Evolutionary conservation across 2,888 invertebrate genomes (phyloP).

Genomic region (Leptopilina drosophilae): DNA sequence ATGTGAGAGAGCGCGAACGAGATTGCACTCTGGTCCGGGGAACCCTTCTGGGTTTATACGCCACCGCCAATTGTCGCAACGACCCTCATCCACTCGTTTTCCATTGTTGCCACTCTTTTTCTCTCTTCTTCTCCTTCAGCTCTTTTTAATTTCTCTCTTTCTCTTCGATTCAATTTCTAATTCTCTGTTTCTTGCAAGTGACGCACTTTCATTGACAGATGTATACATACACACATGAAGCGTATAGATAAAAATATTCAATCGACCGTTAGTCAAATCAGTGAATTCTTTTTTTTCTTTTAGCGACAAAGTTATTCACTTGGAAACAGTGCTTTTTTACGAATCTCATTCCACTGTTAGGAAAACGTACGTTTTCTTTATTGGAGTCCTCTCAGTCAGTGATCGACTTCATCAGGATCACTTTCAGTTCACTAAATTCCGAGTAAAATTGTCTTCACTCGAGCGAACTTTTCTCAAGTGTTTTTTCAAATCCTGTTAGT

Average conservation of each 20-base stretch:
- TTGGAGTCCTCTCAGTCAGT: conserved; percentile 33
- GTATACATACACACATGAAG: conserved; percentile 54
- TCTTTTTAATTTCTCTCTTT: conserved; percentile 30
- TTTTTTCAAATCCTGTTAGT: conserved; percentile 17
- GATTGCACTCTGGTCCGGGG: conserved; percentile 62
- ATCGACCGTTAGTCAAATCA: conserved; percentile 37
- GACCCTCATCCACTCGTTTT: conserved; percentile 63
- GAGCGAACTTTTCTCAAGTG: conserved; percentile 9
- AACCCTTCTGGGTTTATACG: conserved; percentile 56
- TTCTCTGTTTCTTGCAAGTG: conserved; percentile 51
- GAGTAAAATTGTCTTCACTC: conserved; percentile 28
- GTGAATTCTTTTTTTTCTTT: neutral
- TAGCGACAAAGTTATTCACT: neutral
- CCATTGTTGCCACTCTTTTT: conserved; percentile 65
- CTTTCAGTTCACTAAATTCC: conserved; percentile 35
- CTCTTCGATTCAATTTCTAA: conserved; percentile 38
- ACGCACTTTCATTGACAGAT: conserved; percentile 63
- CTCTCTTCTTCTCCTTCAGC: conserved; percentile 47
- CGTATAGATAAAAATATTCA: conserved; percentile 57
- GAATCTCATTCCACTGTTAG: neutral
- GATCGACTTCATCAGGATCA: conserved; percentile 41
- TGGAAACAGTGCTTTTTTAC: conserved; percentile 18
- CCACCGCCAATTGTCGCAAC: conserved; percentile 61
- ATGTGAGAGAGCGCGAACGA: conserved; percentile 69
- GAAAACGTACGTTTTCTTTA: conserved; percentile 34